Conservation (phyloP, 2,888 invertebrate genomes). For the Carpatolechia fugitivella region DNA sequence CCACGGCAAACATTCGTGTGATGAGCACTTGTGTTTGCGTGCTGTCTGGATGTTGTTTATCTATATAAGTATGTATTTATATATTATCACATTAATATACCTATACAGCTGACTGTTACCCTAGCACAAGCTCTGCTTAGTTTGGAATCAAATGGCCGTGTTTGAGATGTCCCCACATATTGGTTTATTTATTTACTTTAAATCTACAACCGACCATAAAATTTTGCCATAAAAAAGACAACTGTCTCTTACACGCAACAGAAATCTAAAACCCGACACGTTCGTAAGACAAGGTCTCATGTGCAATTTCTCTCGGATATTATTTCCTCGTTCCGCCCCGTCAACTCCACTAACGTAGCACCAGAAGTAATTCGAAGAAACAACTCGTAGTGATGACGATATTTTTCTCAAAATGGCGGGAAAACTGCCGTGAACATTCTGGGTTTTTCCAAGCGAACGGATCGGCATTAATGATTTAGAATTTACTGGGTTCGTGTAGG, state of each 20-base stretch:
- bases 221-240: too few relatives aligned
- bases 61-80: too few relatives aligned
- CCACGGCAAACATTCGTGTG: too few relatives aligned
- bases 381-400: conserved; percentile 12
- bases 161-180: too few relatives aligned
- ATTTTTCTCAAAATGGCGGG: conserved; percentile 23
- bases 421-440: background rate
- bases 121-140: too few relatives aligned
- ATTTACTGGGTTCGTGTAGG: background rate
- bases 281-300: background rate
- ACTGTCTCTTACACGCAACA: background rate
- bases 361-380: conserved; percentile 1
- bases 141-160: too few relatives aligned
- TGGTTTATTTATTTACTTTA: too few relatives aligned
- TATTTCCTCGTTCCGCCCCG: conserved; percentile 3
- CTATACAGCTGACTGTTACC: too few relatives aligned
- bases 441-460: background rate
- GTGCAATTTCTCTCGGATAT: conserved; percentile 4
- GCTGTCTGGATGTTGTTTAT: too few relatives aligned
- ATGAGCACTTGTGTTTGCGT: too few relatives aligned
- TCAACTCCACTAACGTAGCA: background rate
- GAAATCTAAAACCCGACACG: background rate
- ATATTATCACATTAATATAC: too few relatives aligned
- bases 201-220: too few relatives aligned
- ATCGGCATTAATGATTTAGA: background rate